A percentile compares a stretch with the other conserved stretches of the same genome.
phyloP scores from a whole-genome alignment of 2,888 invertebrate species.

The Mylabris sibirica region DNA sequence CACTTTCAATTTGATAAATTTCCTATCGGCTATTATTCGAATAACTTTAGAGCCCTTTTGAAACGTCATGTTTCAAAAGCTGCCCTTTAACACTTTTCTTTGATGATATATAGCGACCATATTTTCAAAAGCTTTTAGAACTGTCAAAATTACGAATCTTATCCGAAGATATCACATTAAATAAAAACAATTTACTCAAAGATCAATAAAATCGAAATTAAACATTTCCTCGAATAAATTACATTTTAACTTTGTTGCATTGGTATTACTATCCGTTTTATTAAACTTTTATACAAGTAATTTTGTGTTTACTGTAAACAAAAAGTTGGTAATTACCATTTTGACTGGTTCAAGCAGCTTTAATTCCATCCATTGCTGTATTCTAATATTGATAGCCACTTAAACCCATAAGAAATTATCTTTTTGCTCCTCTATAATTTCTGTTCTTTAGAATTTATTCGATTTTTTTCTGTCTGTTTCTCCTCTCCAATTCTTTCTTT shows the following conservation, averaged over 20 bases:
- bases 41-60: constrained; percentile 23
- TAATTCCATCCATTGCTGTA: not conserved
- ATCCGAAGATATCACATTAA: not conserved
- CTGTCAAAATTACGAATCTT: constrained; percentile 8
- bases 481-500: not conserved
- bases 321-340: constrained; percentile 8
- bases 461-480: not conserved
- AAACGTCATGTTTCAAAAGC: constrained; percentile 27
- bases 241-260: not conserved
- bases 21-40: constrained; percentile 32
- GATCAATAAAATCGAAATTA: not conserved
- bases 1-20: constrained; percentile 35
- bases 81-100: constrained; percentile 26
- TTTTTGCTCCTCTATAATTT: not conserved
- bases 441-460: constrained; percentile 5
- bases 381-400: not conserved
- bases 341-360: not conserved
- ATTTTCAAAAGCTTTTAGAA: constrained; percentile 21
- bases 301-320: not conserved
- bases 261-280: constrained; percentile 3
- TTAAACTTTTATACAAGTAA: not conserved
- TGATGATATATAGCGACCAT: constrained; percentile 21
- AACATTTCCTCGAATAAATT: not conserved
- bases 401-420: not conserved
- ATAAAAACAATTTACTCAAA: not conserved